These are phyloP conservation scores for Ophiothrix spiculata DNA, from an alignment of 35 echinoderm and acorn worm species.

Conservation along the genomic window DNA sequence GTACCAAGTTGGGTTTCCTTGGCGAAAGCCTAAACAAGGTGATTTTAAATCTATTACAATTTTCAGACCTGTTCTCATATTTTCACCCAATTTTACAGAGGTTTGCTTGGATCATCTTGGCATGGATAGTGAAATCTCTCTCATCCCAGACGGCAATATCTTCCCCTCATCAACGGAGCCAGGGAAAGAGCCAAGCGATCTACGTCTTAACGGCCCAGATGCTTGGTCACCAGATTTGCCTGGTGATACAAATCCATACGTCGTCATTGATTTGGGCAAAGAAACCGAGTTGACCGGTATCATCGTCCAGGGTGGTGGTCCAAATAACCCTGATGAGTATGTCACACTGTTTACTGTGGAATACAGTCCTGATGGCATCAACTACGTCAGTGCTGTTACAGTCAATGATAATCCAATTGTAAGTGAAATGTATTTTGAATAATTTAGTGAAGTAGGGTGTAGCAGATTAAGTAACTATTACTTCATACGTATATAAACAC, in stretches of 20 bases:
- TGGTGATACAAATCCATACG: constrained; percentile 36
- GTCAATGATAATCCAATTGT: neutral
- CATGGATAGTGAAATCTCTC: neutral
- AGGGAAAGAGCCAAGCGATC: neutral
- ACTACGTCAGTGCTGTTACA: constrained; percentile 30
- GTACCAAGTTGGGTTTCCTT: too few species aligned
- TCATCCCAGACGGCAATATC: neutral
- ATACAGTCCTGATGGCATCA: constrained; percentile 54
- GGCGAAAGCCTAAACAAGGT: too few species aligned
- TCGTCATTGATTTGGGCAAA: constrained; percentile 62
- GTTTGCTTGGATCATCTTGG: neutral
- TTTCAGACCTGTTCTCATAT: too few species aligned
- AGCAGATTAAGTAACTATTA: too few species aligned
- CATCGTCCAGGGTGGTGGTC: constrained; percentile 67
- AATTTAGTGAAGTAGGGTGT: too few species aligned
- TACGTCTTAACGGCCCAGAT: constrained; percentile 2
- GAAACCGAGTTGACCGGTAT: constrained; percentile 54
- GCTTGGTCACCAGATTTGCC: constrained; percentile 50
- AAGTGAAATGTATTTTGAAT: too few species aligned
- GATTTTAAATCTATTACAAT: too few species aligned
- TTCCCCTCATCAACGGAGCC: neutral
- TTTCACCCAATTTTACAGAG: too few species aligned
- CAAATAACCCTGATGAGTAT: constrained; percentile 18
- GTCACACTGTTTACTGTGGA: constrained; percentile 54
- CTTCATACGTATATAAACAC: too few species aligned